phyloP scores from a whole-genome alignment of 2,113 vertebrate species.

The Salvator merianae region DNA sequence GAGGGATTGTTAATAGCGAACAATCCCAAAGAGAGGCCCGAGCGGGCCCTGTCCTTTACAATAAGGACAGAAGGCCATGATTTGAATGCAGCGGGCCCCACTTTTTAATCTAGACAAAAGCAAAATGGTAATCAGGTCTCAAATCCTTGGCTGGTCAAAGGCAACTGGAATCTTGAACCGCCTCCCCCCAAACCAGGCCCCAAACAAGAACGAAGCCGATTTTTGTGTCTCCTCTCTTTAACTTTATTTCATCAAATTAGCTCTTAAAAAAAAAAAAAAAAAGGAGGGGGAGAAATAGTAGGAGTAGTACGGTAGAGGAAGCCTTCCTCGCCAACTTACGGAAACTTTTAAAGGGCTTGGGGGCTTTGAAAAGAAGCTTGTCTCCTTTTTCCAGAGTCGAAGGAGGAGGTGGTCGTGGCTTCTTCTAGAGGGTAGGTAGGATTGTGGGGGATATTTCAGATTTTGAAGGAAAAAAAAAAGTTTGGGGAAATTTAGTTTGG shows the following conservation, averaged over 20 bases:
- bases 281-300: not conserved
- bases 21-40: slow-evolving; percentile 78
- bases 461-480: not conserved
- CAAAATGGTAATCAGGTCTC: slow-evolving; percentile 79
- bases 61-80: slow-evolving; percentile 87
- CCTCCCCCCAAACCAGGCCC: slow-evolving; percentile 58
- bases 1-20: slow-evolving; percentile 85
- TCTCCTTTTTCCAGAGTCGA: slow-evolving; percentile 42
- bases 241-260: slow-evolving; percentile 70
- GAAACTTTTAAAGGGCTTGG: slow-evolving; percentile 37
- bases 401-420: slow-evolving; percentile 20
- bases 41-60: slow-evolving; percentile 86
- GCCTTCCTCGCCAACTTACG: not conserved
- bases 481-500: not conserved
- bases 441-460: not conserved
- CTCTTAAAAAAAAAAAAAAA: slow-evolving; percentile 29
- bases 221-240: slow-evolving; percentile 63
- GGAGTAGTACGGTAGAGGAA: no score
- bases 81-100: slow-evolving; percentile 87
- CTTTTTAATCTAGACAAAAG: slow-evolving; percentile 76
- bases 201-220: slow-evolving; percentile 54
- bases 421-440: slow-evolving; percentile 52
- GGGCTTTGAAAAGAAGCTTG: slow-evolving; percentile 30
- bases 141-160: slow-evolving; percentile 74
- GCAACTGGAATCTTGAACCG: slow-evolving; percentile 67